Percentiles rank a stretch among this genome's conserved stretches.
Evolutionary conservation across 2,797 vertebrate genomes (phyloP).

Genomic region (Hybognathus amarus): DNA sequence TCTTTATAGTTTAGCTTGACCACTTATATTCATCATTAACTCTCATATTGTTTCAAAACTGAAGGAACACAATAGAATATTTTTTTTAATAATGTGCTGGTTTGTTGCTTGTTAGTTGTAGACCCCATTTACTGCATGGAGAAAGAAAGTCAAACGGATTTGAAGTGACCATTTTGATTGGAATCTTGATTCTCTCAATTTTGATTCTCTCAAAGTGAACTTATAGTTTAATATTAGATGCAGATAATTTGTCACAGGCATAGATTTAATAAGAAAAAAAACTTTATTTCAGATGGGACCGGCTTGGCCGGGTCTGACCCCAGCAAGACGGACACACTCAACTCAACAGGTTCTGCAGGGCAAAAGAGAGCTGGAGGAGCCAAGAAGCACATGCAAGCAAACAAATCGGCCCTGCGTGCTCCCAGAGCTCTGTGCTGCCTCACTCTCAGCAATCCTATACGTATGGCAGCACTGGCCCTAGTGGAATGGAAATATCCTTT

Average conservation of each 20-base stretch:
- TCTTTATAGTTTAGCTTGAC: background rate
- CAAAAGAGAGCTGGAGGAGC: slow-evolving; percentile 59
- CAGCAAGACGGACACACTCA: slow-evolving; percentile 56
- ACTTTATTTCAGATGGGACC: slow-evolving; percentile 48
- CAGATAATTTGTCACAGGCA: background rate
- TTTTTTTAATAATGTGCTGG: background rate
- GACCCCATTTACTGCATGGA: background rate
- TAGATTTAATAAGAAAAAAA: background rate
- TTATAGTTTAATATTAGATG: background rate
- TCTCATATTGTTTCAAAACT: background rate
- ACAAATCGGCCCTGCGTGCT: slow-evolving; percentile 79
- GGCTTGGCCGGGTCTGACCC: slow-evolving; percentile 36
- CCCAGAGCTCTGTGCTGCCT: slow-evolving; percentile 90
- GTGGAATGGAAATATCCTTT: slow-evolving; percentile 93
- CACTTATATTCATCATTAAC: background rate
- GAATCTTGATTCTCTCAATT: background rate
- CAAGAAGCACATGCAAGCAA: slow-evolving; percentile 75
- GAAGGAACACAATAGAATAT: background rate
- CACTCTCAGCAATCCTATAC: slow-evolving; percentile 88
- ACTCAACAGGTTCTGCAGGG: slow-evolving; percentile 51
- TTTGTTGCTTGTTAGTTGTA: background rate
- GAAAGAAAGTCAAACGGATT: background rate
- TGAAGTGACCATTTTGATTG: background rate
- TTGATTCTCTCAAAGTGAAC: background rate
- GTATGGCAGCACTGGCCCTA: slow-evolving; percentile 86